Evolutionary conservation across 2,797 vertebrate genomes (phyloP).

Genomic region (Decapterus maruadsi): DNA sequence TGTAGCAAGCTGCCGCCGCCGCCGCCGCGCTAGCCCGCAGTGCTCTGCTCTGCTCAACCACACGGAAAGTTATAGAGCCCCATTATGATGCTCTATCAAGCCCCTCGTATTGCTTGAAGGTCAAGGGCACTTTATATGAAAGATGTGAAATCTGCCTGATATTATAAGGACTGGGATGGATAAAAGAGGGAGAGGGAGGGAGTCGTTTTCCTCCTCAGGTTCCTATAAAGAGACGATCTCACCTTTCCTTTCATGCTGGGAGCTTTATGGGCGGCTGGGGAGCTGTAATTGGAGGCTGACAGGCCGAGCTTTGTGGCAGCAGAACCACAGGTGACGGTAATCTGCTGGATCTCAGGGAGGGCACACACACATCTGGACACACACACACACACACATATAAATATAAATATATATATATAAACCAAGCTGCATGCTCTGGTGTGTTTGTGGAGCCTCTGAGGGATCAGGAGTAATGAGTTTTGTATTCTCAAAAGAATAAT

Average conservation of each 20-base stretch:
- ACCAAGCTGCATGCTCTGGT: constrained; percentile 35
- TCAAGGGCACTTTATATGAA: constrained; percentile 71
- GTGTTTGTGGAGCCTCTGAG: constrained; percentile 60
- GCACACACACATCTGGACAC: constrained; percentile 21
- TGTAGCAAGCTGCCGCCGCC: constrained; percentile 50
- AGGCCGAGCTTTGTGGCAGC: constrained; percentile 44
- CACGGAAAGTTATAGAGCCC: constrained; percentile 65
- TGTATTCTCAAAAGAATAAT: constrained; percentile 55
- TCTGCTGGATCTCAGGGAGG: constrained; percentile 49
- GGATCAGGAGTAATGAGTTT: constrained; percentile 60
- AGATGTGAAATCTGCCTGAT: constrained; percentile 67
- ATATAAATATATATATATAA: background rate
- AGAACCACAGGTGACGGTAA: constrained; percentile 57
- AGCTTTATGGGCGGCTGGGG: constrained; percentile 61
- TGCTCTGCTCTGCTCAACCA: constrained; percentile 53
- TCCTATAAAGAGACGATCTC: constrained; percentile 63
- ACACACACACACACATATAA: constrained; percentile 1
- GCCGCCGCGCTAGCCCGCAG: constrained; percentile 25
- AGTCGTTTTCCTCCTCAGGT: constrained; percentile 37
- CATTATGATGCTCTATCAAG: constrained; percentile 68
- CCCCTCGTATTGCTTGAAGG: constrained; percentile 60
- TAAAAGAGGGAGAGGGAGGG: constrained; percentile 26
- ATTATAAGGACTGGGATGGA: constrained; percentile 53
- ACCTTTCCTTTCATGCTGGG: constrained; percentile 52
- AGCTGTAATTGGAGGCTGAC: constrained; percentile 60